phyloP scores from a whole-genome alignment of 92 coral and sea anemone genomes.

The Blastomussa wellsi region DNA sequence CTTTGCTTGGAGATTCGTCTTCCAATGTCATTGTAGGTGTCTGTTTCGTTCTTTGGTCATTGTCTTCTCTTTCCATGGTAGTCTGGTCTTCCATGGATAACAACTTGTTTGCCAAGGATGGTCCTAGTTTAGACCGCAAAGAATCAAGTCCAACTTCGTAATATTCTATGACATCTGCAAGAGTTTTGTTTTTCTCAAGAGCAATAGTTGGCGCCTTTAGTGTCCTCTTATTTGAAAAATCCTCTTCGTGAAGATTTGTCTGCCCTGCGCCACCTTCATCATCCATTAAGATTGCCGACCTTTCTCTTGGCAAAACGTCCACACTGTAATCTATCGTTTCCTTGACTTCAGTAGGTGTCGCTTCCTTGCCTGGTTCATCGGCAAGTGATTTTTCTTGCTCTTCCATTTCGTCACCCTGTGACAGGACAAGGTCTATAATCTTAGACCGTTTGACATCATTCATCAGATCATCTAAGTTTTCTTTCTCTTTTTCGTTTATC shows the following conservation, averaged over 20 bases:
- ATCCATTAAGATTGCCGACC: background rate
- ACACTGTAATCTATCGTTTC: background rate
- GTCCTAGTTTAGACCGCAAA: conserved; percentile 57
- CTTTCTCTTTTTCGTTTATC: conserved; percentile 10
- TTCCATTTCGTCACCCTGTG: background rate
- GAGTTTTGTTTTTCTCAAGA: conserved; percentile 47
- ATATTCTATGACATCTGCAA: conserved; percentile 60
- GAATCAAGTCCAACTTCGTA: conserved; percentile 64
- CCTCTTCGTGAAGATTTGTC: conserved; percentile 2
- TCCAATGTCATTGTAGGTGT: background rate
- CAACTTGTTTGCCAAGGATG: conserved; percentile 34
- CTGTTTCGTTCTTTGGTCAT: background rate
- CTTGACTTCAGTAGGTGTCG: background rate
- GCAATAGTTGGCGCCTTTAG: conserved; percentile 63
- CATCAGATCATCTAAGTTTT: background rate
- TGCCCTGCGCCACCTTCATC: background rate
- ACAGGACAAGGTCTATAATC: background rate
- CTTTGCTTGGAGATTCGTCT: background rate
- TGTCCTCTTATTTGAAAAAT: background rate
- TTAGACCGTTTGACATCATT: background rate
- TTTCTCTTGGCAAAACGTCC: background rate
- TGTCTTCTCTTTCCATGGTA: background rate
- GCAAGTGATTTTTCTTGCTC: background rate
- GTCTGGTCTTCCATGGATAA: conserved; percentile 12
- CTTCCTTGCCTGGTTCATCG: background rate